Percentiles rank a stretch among this genome's conserved stretches.
These are phyloP conservation scores for Axis porcinus DNA, from an alignment of 2,113 vertebrate genomes.

Conservation along the genomic window DNA sequence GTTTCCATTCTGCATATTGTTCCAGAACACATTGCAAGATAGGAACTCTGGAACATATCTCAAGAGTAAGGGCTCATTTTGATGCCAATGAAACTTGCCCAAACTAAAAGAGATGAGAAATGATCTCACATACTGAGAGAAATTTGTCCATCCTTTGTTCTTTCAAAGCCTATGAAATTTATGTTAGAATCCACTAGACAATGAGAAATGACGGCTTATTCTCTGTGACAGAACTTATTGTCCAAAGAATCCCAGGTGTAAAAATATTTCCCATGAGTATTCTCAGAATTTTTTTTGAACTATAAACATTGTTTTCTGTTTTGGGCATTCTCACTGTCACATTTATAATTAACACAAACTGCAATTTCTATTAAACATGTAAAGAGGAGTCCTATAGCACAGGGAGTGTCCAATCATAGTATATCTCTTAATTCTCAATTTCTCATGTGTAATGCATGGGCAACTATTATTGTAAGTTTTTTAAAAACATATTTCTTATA, in stretches of 20 bases:
- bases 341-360: neutral
- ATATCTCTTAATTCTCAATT: neutral
- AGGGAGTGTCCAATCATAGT: rapidly evolving
- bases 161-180: neutral
- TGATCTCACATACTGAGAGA: neutral
- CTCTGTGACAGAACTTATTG: neutral
- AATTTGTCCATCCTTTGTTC: neutral
- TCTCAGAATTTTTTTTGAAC: neutral
- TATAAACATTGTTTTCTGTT: neutral
- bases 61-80: neutral
- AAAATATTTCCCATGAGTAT: neutral
- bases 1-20: neutral
- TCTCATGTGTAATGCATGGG: neutral
- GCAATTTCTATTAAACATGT: neutral
- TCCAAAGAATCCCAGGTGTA: neutral
- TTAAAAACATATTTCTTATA: neutral
- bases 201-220: neutral
- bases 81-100: neutral
- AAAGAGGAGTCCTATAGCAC: neutral
- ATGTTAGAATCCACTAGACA: neutral
- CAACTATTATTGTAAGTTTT: neutral
- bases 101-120: neutral
- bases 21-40: neutral
- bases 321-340: neutral
- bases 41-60: neutral